Conservation (phyloP, 2,113 vertebrate species). For the Seriola dumerili region DNA sequence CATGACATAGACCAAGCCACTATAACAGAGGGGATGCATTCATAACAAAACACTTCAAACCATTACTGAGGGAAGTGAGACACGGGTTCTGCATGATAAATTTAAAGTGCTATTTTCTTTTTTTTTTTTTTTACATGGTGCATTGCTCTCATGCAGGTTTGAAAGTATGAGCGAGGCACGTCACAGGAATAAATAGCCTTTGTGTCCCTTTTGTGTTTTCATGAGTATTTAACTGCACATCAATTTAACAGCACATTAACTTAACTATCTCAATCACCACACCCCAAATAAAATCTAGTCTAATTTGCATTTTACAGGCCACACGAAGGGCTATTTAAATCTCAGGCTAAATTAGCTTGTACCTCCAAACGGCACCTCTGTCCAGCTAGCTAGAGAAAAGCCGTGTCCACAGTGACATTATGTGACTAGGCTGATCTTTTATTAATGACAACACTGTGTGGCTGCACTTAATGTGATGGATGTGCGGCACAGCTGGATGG, state of each 20-base stretch:
- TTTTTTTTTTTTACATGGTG: not conserved
- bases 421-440: slow-evolving; percentile 37
- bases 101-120: not conserved
- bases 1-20: not conserved
- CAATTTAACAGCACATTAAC: slow-evolving; percentile 77
- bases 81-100: not conserved
- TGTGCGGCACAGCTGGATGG: slow-evolving; percentile 18
- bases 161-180: slow-evolving; percentile 2
- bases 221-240: slow-evolving; percentile 64
- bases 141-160: not conserved
- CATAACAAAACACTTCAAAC: slow-evolving; percentile 21
- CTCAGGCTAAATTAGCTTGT: slow-evolving; percentile 58
- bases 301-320: slow-evolving; percentile 71
- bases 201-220: slow-evolving; percentile 55
- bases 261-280: slow-evolving; percentile 63
- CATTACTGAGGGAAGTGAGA: not conserved
- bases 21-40: not conserved
- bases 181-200: slow-evolving; percentile 34
- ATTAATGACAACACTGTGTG: slow-evolving; percentile 26
- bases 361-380: slow-evolving; percentile 28
- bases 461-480: slow-evolving; percentile 42
- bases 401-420: slow-evolving; percentile 30
- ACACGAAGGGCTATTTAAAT: slow-evolving; percentile 63
- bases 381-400: slow-evolving; percentile 17
- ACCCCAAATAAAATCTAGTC: slow-evolving; percentile 56